Base-by-base conservation (phyloP, 2,888 invertebrate species). In the Apamea crenata region DNA sequence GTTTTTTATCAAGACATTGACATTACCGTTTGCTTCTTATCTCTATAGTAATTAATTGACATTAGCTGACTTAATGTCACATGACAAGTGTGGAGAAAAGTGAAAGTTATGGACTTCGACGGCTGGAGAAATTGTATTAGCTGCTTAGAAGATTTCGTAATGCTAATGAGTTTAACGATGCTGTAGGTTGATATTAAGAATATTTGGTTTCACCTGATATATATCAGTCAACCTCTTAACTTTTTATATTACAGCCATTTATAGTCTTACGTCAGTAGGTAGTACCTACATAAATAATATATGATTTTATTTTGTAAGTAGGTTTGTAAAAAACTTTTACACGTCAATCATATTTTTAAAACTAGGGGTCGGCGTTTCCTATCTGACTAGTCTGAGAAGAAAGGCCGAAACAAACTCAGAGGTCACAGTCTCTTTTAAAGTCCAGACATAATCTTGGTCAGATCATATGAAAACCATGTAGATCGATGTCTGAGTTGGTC, bases 1-100 rank as follows among this genome's bases (percentile, higher is more conserved):
- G 40, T 75, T 68, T 69, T 36, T 77, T 77, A 86, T 83, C 84
- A 70, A 83, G 78, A 81, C 79, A 88, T 88, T 86, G 84, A 81
- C 77, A n/a, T n/a, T n/a, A n/a, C n/a, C n/a, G n/a, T n/a, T n/a
- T n/a, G n/a, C 47, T 56, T 40, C 59, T 32, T 80, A 80, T 73
- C 81, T 70, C 12, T 0, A 25, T 18, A 67, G 47, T 83, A 76
- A 79, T 85, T 71, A 69, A 66, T 76, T 88, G 65, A 72, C 72
- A 83, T 79, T 81, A 50, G 61, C 72, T 50, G 53, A 68, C 68
- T 71, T 36, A 59, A 81, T 71, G 69, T 65, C 77, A 78, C 36
- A 74, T 79, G 70, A 67, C 68, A 63, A 74, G 66, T 79, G 67
- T 72, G 36, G 50, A 61, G 63, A 86, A 79, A 86, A 81, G 87